Base-by-base conservation (phyloP, 2,888 invertebrate genomes). In the Hydriomena furcata region DNA sequence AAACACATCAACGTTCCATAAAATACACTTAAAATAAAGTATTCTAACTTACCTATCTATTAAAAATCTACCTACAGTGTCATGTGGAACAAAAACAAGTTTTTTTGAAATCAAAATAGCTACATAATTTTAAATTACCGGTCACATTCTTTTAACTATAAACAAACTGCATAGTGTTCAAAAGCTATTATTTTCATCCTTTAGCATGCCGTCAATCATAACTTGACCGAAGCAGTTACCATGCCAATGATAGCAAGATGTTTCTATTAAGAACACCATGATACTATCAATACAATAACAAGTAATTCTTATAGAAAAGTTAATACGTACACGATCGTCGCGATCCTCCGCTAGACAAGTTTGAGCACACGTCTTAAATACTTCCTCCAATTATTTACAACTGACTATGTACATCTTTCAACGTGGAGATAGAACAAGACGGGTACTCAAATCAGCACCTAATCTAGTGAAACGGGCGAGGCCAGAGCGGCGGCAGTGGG, bases 401-500 rank as follows among this genome's bases (percentile, higher is more conserved):
- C 17, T 31, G 21, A 38, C 24, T 59, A 61, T 61, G 23, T 57
- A 59, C 58, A 58, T 30, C 10, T 17, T 20, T 31, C 36, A 55
- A 52, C 17, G 30, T 51, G 55, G 42, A 57, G 58, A 50, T 37
- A 47, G 51, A 48, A 55, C 41, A 38, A 44, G 44, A 28, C 37
- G 7, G 35, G 36, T 53, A 49, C 45, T 60, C 61, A 37, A 43
- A 46, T 44, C 46, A 52, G 55, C 45, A 52, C 44, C 42, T 50
- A 28, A 38, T 49, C 42, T 77, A 84, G 58, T 80, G 62, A 56
- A 76, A 84, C 47, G 77, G 75, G 59, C 76, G 82, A 50, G 76
- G 71, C 88, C 86, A 87, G 36, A 82, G 76, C 47, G 86, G 82
- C 20, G 81, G 78, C 65, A 76, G 75, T 70, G 71, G 65, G 63